Conservation (phyloP, 2,797 vertebrate species). For the Anisognathus igniventris region DNA sequence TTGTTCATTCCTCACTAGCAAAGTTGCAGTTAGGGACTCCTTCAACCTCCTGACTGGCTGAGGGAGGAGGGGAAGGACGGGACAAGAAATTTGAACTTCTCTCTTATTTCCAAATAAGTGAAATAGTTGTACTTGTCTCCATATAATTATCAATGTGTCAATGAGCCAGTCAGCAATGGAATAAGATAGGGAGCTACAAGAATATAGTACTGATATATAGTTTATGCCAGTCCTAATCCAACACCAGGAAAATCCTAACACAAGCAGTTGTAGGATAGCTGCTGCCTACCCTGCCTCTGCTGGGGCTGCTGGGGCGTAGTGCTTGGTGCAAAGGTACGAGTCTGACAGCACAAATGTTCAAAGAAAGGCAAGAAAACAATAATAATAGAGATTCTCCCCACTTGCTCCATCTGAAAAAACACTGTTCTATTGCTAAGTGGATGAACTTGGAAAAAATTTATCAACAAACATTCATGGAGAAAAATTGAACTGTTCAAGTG, state of each 20-base stretch:
- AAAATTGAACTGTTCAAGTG: not conserved
- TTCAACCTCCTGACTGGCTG: not conserved
- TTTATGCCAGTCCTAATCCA: not conserved
- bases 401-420: not conserved
- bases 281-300: not conserved
- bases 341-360: not conserved
- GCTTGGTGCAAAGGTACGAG: not conserved
- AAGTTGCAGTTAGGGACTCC: not conserved
- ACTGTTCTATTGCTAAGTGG: not conserved
- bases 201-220: not conserved
- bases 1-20: not conserved
- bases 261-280: not conserved
- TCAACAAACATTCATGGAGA: not conserved
- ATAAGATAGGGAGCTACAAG: not conserved
- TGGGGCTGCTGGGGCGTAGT: accelerated
- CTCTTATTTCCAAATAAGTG: not conserved
- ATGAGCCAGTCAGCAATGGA: not conserved
- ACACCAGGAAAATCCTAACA: not conserved
- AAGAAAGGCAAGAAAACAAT: not conserved
- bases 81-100: not conserved
- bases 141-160: not conserved
- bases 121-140: not conserved
- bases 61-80: not conserved
- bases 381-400: not conserved
- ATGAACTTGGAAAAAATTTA: not conserved